phyloP scores from a whole-genome alignment of 2,113 vertebrate genomes.

The Nestor notabilis region DNA sequence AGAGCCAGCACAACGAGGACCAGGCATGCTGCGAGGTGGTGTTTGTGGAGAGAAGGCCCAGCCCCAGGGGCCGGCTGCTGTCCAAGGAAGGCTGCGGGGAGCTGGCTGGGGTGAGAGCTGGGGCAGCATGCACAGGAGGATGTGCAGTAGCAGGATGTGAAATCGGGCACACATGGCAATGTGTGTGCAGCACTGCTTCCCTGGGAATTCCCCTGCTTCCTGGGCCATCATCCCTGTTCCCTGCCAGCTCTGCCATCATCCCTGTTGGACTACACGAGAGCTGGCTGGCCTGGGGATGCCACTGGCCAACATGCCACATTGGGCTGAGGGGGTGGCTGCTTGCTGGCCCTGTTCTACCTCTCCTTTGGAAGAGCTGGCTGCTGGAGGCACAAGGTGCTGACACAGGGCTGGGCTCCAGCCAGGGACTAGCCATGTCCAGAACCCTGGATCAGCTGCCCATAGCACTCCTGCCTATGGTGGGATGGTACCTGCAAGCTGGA shows the following conservation, averaged over 20 bases:
- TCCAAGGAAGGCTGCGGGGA: background rate
- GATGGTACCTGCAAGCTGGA: background rate
- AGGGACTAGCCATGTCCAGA: background rate
- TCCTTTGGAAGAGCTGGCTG: fast-evolving
- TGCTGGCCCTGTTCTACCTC: fast-evolving
- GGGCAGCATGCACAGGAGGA: background rate
- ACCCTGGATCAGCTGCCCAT: background rate
- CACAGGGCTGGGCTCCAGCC: background rate
- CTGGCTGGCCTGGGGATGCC: background rate
- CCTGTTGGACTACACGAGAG: fast-evolving
- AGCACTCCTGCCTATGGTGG: background rate
- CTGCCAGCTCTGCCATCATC: background rate
- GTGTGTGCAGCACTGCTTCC: fast-evolving
- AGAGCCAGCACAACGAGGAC: conserved; percentile 98
- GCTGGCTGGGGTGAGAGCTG: conserved; percentile 12
- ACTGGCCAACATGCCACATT: fast-evolving
- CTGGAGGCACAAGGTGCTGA: fast-evolving
- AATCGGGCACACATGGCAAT: fast-evolving
- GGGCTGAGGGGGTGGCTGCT: background rate
- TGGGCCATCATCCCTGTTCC: background rate
- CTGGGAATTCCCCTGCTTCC: background rate
- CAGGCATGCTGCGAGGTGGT: conserved; percentile 94
- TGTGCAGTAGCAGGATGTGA: background rate
- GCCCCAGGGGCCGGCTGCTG: background rate
- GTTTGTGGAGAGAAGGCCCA: conserved; percentile 79